Evolutionary conservation across 2,888 invertebrate genomes (phyloP).

Genomic region (Ypsolopha sequella): DNA sequence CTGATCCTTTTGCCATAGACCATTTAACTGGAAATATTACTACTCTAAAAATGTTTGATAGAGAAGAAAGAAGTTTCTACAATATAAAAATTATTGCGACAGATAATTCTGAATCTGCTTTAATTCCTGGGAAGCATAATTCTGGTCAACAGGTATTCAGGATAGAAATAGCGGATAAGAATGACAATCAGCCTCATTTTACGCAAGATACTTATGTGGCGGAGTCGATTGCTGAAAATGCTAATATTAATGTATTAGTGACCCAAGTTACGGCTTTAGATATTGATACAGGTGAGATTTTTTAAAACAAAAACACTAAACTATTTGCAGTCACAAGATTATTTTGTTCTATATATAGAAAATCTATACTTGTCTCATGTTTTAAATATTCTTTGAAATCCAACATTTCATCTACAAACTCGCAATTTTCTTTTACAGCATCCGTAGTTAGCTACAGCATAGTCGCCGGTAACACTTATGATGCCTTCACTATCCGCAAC

Average conservation of each 20-base stretch:
- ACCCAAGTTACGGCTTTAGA: constrained; percentile 91
- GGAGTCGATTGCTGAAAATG: constrained; percentile 83
- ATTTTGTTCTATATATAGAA: too few relatives aligned
- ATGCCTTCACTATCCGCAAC: constrained; percentile 88
- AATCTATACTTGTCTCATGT: too few relatives aligned
- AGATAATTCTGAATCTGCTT: constrained; percentile 89
- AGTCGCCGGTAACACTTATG: constrained; percentile 85
- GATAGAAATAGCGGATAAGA: constrained; percentile 94
- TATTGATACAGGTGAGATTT: constrained; percentile 78
- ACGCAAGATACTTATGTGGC: constrained; percentile 80
- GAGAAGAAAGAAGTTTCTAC: constrained; percentile 87
- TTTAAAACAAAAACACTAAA: too few relatives aligned
- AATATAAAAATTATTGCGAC: constrained; percentile 91
- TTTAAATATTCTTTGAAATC: too few relatives aligned
- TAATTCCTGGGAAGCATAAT: constrained; percentile 77
- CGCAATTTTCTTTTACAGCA: constrained; percentile 49
- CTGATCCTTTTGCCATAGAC: constrained; percentile 87
- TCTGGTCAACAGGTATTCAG: constrained; percentile 84
- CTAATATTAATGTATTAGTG: constrained; percentile 85
- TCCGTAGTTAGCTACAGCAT: constrained; percentile 91
- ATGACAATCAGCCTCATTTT: constrained; percentile 95
- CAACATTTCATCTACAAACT: background rate
- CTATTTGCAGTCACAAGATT: too few relatives aligned
- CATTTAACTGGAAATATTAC: constrained; percentile 89
- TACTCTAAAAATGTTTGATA: constrained; percentile 84